These are phyloP conservation scores for Dicrurus megarhynchus DNA, from an alignment of 2,113 vertebrate species.

Conservation along the genomic window DNA sequence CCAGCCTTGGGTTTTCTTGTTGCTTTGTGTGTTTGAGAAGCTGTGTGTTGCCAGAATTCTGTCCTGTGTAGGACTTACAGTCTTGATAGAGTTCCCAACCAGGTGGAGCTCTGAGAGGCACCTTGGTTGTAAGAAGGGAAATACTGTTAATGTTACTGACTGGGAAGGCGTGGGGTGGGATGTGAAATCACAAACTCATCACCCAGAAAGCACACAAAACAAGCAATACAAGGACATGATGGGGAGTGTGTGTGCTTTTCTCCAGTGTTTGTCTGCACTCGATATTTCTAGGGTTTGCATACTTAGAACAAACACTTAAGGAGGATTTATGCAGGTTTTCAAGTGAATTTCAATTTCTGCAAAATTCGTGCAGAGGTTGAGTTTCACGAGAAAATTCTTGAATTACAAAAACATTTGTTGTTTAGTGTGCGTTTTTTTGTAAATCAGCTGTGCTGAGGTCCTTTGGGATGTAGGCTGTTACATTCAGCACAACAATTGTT, in stretches of 20 bases:
- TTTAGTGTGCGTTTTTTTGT: neutral
- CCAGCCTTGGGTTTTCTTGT: neutral
- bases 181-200: neutral
- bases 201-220: neutral
- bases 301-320: neutral
- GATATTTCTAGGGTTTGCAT: neutral
- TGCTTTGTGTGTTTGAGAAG: neutral
- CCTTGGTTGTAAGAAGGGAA: neutral
- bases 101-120: neutral
- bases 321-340: neutral
- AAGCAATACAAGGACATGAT: no score
- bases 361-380: neutral
- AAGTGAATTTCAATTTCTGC: neutral
- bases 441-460: neutral
- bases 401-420: neutral
- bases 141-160: neutral
- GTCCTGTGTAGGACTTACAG: neutral
- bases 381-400: neutral
- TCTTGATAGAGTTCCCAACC: neutral
- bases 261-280: no score
- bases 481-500: neutral
- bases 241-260: neutral
- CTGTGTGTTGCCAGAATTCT: rapidly evolving
- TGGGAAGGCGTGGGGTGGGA: neutral
- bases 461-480: neutral